Evolutionary conservation across 1,140 invertebrate genomes (phyloP), one percentile per base, ranked within the genome.

Genomic region (Octopus bimaculoides): DNA sequence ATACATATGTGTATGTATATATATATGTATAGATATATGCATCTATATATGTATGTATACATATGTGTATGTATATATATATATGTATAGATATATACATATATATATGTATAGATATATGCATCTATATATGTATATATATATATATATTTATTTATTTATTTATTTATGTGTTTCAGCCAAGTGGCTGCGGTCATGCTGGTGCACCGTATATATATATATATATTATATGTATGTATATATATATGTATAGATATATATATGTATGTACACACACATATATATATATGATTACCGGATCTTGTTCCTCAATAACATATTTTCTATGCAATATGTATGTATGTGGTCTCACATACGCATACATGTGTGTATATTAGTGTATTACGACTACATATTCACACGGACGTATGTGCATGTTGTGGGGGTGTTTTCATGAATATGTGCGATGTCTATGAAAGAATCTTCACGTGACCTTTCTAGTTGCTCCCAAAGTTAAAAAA

Each of bases 161-260:
- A n/a, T n/a, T n/a, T n/a, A n/a, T n/a, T n/a, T n/a, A n/a, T n/a
- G n/a, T n/a, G n/a, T n/a, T n/a, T n/a, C n/a, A n/a, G n/a, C n/a
- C n/a, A n/a, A n/a, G n/a, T n/a, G n/a, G n/a, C n/a, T n/a, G n/a
- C n/a, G n/a, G n/a, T n/a, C n/a, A n/a, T n/a, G n/a, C n/a, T n/a
- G n/a, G n/a, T n/a, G n/a, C n/a, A n/a, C n/a, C n/a, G n/a, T 61
- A 61, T 61, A 61, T 61, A 61, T 61, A 17, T 61, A 61, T 61
- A 61, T 61, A 61, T 61, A 17, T 61, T n/a, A 61, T 61, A 61
- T 61, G 17, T 61, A 61, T 61, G 17, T 61, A 61, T 61, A 61
- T 61, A 61, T 61, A 61, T 61, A 61, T 61, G 17, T 61, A 61
- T 61, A 61, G 7, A 61, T 61, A 61, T 61, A 61, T 61, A 61